phyloP scores from a whole-genome alignment of 1,140 invertebrate genomes.

The Drosophila bipectinata region DNA sequence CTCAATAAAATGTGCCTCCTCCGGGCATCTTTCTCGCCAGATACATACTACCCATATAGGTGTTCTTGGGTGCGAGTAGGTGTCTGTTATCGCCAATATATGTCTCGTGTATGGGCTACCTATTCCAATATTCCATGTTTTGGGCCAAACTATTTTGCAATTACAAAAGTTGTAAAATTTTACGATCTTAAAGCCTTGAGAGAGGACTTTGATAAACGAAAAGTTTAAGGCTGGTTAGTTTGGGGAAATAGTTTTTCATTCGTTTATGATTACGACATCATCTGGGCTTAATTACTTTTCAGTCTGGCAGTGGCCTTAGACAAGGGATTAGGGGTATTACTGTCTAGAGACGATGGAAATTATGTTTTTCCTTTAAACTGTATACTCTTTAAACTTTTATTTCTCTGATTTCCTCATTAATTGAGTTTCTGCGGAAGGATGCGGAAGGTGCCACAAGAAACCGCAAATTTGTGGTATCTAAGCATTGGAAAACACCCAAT shows the following conservation, averaged over 20 bases:
- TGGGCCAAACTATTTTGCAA: conserved; percentile 70
- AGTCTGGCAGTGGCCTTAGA: neutral
- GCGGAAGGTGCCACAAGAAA: conserved; percentile 3
- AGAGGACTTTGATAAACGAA: neutral
- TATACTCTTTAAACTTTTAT: neutral
- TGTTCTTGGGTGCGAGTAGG: conserved; percentile 18
- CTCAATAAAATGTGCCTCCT: conserved; percentile 70
- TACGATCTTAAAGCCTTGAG: conserved; percentile 33
- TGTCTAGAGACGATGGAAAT: neutral
- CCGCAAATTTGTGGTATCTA: conserved; percentile 13
- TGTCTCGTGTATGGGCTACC: conserved; percentile 1
- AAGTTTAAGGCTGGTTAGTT: conserved; percentile 4
- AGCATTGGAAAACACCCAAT: conserved; percentile 5
- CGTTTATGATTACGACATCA: conserved; percentile 55
- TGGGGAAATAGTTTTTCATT: conserved; percentile 58
- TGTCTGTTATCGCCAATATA: conserved; percentile 62
- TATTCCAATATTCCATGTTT: conserved; percentile 18
- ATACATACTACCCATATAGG: conserved; percentile 37
- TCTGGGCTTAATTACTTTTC: conserved; percentile 54
- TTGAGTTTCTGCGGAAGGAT: conserved; percentile 21
- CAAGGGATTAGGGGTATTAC: conserved; percentile 12
- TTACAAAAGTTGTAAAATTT: conserved; percentile 76
- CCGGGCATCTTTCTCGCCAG: conserved; percentile 38
- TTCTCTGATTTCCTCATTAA: conserved; percentile 8
- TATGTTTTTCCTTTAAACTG: neutral